Base-by-base conservation (phyloP, 1,140 invertebrate genomes). In the Hyles euphorbiae region DNA sequence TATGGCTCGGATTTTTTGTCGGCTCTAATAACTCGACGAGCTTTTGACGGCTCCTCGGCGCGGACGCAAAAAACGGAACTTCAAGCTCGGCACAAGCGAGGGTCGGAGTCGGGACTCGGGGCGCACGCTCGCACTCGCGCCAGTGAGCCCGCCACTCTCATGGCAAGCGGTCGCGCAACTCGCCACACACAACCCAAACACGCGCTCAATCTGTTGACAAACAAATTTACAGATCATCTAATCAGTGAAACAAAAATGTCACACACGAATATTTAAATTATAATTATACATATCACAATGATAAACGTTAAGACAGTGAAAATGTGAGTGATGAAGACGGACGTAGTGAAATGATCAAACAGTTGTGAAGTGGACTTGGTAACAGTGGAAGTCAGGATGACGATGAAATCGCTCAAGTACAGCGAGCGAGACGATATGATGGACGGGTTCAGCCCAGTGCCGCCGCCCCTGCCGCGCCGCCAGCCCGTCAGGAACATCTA, bases 361-460 rank as follows among this genome's bases (percentile, higher is more conserved):
- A 71, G 61, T 76, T 68, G 81, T 85, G 85, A 60, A 83, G 81
- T 85, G 81, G 69, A 86, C 76, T 74, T 65, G 60, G 53, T 5
- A 67, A 67, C 53, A 47, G 47, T 53, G 66, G 60, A 67, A 47
- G 58, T 67, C 76, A 78, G 72, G 67, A 90, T 90, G 88, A 90
- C 88, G 71, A 90, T 90, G 88, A 90, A 89, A 76, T 89, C 87
- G 75, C 77, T 89, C 77, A 88, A 89, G 66, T 89, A 89, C 77
- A 87, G 84, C 72, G 84, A 87, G 68, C 70, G 88, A 73, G 88
- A 87, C 58, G 87, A 89, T 52, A 87, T 88, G 79, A 89, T 89
- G 81, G 89, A 90, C 61, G 88, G 86, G 4, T 88, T 90, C 73
- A 89, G 89, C 61, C 89, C 89, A 12, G 89, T 90, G 49, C 89